phyloP scores from a whole-genome alignment of 1,140 invertebrate species.

The Drosophila kurseongensis region DNA sequence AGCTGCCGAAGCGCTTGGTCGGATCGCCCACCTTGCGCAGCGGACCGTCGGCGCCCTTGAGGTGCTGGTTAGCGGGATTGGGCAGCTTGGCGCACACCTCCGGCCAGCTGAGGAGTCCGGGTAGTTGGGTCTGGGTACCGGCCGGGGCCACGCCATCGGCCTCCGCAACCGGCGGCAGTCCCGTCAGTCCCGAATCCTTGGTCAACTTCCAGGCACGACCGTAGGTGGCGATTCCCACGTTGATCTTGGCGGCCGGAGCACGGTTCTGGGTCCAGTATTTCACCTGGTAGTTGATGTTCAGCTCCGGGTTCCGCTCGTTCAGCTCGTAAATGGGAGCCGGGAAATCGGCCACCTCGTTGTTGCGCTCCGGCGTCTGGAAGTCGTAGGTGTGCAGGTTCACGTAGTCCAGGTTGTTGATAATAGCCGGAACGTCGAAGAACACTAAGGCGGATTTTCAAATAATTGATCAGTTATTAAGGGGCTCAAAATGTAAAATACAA shows the following conservation, averaged over 20 bases:
- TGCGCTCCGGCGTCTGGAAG: conserved; percentile 90
- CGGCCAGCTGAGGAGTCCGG: conserved; percentile 91
- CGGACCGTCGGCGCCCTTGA: conserved; percentile 87
- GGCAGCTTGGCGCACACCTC: conserved; percentile 92
- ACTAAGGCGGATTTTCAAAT: conserved; percentile 85
- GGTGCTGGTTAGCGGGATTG: conserved; percentile 87
- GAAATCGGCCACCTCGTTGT: conserved; percentile 91
- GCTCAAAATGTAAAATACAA: too few species aligned
- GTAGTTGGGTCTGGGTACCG: conserved; percentile 88
- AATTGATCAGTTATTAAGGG: too few species aligned
- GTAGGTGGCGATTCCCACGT: conserved; percentile 93
- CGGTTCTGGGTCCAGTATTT: conserved; percentile 88
- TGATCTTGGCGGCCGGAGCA: conserved; percentile 90
- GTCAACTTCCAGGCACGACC: conserved; percentile 93
- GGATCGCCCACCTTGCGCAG: conserved; percentile 90
- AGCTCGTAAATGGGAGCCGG: conserved; percentile 89
- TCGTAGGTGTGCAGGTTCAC: conserved; percentile 93
- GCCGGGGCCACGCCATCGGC: conserved; percentile 88
- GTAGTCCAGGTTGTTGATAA: conserved; percentile 91
- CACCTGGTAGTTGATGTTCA: conserved; percentile 88
- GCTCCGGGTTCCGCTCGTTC: conserved; percentile 88
- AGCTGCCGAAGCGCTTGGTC: conserved; percentile 91
- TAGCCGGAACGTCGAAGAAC: conserved; percentile 90
- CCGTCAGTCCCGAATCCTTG: conserved; percentile 89
- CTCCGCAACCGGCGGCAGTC: conserved; percentile 89